Base-by-base conservation (phyloP, 2,888 invertebrate genomes). In the Lampropteryx suffumata region DNA sequence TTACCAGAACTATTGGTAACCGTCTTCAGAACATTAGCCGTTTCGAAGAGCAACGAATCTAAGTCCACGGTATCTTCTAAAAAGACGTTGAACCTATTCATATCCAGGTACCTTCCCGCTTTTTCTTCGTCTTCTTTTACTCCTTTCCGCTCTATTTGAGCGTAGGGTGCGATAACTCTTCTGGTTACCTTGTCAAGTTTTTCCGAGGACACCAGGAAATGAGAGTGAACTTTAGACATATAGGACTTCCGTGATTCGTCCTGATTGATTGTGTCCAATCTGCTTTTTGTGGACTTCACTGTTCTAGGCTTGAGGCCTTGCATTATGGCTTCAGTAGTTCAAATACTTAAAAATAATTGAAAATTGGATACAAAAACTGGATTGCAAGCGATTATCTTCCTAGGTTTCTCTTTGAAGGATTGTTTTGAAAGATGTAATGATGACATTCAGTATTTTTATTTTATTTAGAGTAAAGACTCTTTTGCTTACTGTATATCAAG, bases 161-260 rank as follows among this genome's bases (percentile, higher is more conserved):
- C 91, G 61, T 92, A 92, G 0, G 92, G 92, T 0, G 92, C 92
- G 41, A 93, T 91, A 0, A 92, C 92, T n/a, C 92, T 76, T 42
- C 90, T 77, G 0, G 92, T 92, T 0, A 91, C 91, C 62, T 87
- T 90, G 62, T 92, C 92, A 9, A 91, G 68, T 48, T 81, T 87
- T 2, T 90, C 87, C 0, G 89, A 84, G 0, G 87, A 74, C 0
- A 89, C 82, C 11, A 88, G 55, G 55, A 88, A 89, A 43, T 90
- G 88, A 0, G 89, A 89, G 6, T 83, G 84, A 0, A 80, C 81
- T 55, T 64, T 79, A 0, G 71, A 58, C 55, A 76, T 49, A 11
- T 48, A 57, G 0, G 64, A 29, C 36, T 41, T 54, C 12, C 46
- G 21, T 0, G 28, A 1, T 1, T 61, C 62, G 8, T 50, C 58